Conservation (phyloP, 2,113 vertebrate genomes). For the Malurus elegans region DNA sequence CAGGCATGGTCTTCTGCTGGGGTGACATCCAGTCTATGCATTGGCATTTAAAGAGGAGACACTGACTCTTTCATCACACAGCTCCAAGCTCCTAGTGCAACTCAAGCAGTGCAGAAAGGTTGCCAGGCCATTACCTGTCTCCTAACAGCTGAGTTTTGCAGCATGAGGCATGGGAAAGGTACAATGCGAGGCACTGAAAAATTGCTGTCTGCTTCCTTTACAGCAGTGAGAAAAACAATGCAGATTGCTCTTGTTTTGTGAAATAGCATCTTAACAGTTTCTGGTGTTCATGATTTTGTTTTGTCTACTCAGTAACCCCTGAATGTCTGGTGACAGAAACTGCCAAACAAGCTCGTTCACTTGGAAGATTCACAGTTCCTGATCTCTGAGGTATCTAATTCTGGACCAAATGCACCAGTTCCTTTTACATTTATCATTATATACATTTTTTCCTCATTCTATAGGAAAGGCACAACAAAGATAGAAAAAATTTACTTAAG, state of each 20-base stretch:
- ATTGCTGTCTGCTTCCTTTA: not conserved
- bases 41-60: not conserved
- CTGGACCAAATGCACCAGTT: not conserved
- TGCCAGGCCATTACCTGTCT: not conserved
- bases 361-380: not conserved
- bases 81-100: not conserved
- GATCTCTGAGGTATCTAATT: not conserved
- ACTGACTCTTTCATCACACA: not conserved
- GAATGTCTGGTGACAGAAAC: not conserved
- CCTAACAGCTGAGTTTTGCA: not conserved
- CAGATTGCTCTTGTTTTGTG: not conserved
- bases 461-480: not conserved
- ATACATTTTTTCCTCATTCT: not conserved
- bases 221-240: not conserved
- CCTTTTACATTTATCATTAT: not conserved
- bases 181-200: not conserved
- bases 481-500: not conserved
- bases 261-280: not conserved
- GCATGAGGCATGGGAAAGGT: not conserved
- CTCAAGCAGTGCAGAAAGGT: not conserved
- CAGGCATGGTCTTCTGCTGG: not conserved
- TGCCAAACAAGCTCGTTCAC: not conserved
- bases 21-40: not conserved
- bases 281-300: not conserved
- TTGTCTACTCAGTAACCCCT: not conserved